Conservation (phyloP, 2,113 vertebrate species). For the Dunckerocampus dactyliophorus region DNA sequence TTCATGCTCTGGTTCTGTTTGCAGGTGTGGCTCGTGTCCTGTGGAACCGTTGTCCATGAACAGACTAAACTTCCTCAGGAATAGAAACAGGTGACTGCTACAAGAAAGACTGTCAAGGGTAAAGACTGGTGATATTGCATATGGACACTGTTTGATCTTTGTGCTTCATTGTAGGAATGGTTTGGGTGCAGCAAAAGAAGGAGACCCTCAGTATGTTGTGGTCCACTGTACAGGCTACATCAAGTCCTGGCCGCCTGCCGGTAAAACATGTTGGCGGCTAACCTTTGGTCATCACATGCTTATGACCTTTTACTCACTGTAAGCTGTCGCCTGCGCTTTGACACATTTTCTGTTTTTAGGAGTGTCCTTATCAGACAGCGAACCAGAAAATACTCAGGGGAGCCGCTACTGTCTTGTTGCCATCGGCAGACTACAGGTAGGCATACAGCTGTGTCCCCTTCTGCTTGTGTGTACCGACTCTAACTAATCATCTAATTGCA, state of each 20-base stretch:
- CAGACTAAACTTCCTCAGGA: conserved; percentile 86
- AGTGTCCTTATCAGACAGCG: conserved; percentile 87
- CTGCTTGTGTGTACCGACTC: neutral
- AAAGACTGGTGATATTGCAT: neutral
- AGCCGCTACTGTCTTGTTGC: conserved; percentile 95
- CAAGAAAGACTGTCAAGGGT: neutral
- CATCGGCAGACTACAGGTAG: conserved; percentile 93
- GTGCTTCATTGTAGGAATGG: conserved; percentile 72
- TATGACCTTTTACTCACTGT: neutral
- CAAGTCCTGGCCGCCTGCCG: conserved; percentile 96
- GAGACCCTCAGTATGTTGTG: conserved; percentile 90
- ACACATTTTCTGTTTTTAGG: conserved; percentile 67
- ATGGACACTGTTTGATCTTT: neutral
- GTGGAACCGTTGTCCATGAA: conserved; percentile 86
- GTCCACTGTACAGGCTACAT: conserved; percentile 98
- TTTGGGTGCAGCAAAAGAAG: conserved; percentile 86
- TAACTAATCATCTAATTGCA: neutral
- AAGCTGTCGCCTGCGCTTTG: neutral
- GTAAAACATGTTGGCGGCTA: conserved; percentile 58
- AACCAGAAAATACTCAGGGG: conserved; percentile 85
- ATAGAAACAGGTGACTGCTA: conserved; percentile 81
- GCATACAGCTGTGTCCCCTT: neutral
- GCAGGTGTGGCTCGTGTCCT: conserved; percentile 81
- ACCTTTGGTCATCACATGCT: neutral
- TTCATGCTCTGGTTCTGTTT: conserved; percentile 12